A percentile compares a stretch with the other conserved stretches of the same genome.
Evolutionary conservation across 2,888 invertebrate genomes (phyloP).

Genomic region (Monoplex corrugatus): DNA sequence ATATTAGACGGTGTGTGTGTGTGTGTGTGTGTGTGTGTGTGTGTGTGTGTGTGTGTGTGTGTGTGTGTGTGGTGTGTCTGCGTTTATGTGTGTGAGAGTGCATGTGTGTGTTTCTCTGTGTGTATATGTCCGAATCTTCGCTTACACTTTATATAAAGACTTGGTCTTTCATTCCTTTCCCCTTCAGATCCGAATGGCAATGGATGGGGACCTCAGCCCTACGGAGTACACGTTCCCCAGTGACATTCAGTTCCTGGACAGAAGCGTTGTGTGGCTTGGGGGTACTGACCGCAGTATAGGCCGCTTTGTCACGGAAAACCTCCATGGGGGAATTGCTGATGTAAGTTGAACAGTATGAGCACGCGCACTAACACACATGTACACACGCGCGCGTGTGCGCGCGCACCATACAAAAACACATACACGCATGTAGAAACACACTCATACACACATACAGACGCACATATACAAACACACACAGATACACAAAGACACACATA

Average conservation of each 20-base stretch:
- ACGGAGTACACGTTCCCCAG: constrained; percentile 60
- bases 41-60: no score
- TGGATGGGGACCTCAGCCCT: constrained; percentile 68
- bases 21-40: no score
- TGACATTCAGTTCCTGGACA: constrained; percentile 66
- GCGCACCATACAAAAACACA: neutral
- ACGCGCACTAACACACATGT: neutral
- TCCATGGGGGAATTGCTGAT: constrained; percentile 74
- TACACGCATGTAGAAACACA: neutral
- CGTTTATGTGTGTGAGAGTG: no score
- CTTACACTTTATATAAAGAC: no score
- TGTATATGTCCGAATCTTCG: no score
- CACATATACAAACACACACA: no score
- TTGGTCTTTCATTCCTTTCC: neutral
- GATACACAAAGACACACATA: no score
- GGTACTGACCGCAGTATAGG: constrained; percentile 69
- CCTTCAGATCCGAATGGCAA: constrained; percentile 69
- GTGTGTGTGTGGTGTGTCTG: no score
- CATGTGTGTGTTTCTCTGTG: no score
- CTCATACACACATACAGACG: constrained; percentile 10
- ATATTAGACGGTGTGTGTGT: no score
- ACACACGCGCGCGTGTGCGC: neutral
- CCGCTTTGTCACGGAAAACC: constrained; percentile 63
- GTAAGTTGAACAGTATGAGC: constrained; percentile 61
- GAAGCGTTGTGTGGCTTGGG: constrained; percentile 72